These are phyloP conservation scores for Adelosebastes latens DNA, from an alignment of 2,797 vertebrate genomes.

Conservation along the genomic window DNA sequence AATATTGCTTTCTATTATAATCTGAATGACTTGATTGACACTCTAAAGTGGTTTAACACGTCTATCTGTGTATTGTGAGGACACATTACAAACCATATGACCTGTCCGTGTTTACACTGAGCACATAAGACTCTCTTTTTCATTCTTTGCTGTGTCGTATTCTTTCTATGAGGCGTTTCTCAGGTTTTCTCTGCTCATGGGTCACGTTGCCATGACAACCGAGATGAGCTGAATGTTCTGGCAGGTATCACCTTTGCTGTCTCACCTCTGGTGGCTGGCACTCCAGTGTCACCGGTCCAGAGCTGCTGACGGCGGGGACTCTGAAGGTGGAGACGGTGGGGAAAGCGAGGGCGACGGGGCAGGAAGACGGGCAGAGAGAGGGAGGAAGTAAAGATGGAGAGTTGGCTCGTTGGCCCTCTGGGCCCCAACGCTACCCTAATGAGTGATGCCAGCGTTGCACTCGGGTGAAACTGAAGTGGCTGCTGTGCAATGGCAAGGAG, in stretches of 20 bases:
- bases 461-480: conserved; percentile 81
- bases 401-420: conserved; percentile 33
- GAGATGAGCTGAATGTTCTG: conserved; percentile 82
- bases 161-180: conserved; percentile 4
- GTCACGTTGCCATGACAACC: conserved; percentile 89
- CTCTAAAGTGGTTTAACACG: neutral
- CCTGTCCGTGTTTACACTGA: neutral
- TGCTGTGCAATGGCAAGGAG: conserved; percentile 64
- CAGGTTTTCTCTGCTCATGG: conserved; percentile 65
- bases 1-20: neutral
- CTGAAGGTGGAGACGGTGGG: conserved; percentile 74
- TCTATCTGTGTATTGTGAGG: neutral
- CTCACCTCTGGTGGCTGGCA: conserved; percentile 84
- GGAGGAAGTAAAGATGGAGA: conserved; percentile 38
- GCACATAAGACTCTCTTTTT: neutral
- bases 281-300: conserved; percentile 58
- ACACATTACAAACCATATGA: neutral
- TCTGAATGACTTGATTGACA: neutral
- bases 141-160: neutral
- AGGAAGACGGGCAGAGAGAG: conserved; percentile 43
- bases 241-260: conserved; percentile 91
- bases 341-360: conserved; percentile 64
- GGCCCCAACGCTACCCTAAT: conserved; percentile 66
- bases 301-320: conserved; percentile 43
- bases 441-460: conserved; percentile 77